Base-by-base conservation (phyloP, 2,888 invertebrate species). In the Pristionchus arcanus region DNA sequence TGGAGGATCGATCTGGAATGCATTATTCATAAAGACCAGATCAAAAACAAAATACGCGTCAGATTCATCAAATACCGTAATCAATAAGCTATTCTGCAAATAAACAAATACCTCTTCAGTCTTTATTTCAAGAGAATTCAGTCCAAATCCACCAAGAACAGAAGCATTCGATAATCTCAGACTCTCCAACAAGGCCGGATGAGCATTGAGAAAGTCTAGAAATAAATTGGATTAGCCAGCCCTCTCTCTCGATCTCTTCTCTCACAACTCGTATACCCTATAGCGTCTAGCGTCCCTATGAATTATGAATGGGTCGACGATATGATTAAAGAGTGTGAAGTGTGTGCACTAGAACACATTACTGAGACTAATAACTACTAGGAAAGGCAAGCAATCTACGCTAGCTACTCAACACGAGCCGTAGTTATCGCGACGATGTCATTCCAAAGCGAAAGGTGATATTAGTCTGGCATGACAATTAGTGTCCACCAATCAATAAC, bases 301-400 rank as follows among this genome's bases (percentile, higher is more conserved):
- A 28, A 81, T 81, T 81, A 49, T 49, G 49, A 81, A 81, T 81
- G 49, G 81, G 81, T 81, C 81, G 49, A 81, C 81, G 81, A 81
- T 81, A 21, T 49, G 15, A 49, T 81, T 9, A 25, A 37, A 42
- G 21, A 4, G 19, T 42, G 42, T 42, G 42, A 37, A 31, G 37
- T 77, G 81, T 81, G 81, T 37, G 37, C 74, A 74, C 37, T 9
- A 49, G n/a, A 53, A 81, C 81, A 53, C 49, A 49, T 31, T 71
- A n/a, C 71, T 21, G 11, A 68, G 2, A n/a, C 21, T 66, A 25
- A 66, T 66, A 68, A 68, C 28, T 71, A 16, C 63, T 63, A 63
- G 63, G 63, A 63, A 63, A 63, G n/a, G 25, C 5, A 63, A 25
- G 11, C 42, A 49, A 49, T 11, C 42, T 49, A 49, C 59, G 7